Evolutionary conservation across 2,113 vertebrate genomes (phyloP).

Genomic region (Rhizomys pruinosus): DNA sequence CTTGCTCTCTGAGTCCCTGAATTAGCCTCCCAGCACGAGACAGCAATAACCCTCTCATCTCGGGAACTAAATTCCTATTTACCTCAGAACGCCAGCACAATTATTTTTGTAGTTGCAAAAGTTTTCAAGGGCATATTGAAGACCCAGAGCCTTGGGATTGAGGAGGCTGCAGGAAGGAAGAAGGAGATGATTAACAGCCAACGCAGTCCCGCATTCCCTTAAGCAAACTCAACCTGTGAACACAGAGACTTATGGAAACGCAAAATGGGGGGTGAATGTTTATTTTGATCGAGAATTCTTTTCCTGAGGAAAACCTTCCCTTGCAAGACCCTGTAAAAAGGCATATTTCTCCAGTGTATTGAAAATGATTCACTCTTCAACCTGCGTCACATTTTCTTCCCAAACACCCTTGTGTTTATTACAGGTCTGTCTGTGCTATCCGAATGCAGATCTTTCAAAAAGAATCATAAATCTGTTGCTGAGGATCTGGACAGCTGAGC

Average conservation of each 20-base stretch:
- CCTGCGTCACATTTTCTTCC: conserved; percentile 25
- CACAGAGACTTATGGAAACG: not conserved
- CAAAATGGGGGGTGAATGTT: not conserved
- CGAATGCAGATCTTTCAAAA: conserved; percentile 16
- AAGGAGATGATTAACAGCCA: conserved; percentile 6
- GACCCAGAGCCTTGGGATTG: not conserved
- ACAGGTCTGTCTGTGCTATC: not conserved
- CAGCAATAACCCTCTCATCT: not conserved
- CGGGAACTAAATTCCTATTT: conserved; percentile 50
- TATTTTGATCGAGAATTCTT: conserved; percentile 19
- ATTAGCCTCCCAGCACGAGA: not conserved
- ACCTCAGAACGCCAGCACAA: conserved; percentile 36
- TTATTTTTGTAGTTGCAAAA: conserved; percentile 12
- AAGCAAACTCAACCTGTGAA: not conserved
- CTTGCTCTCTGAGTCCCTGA: not conserved
- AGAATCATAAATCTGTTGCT: not conserved
- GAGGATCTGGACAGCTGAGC: conserved; percentile 1
- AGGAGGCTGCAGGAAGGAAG: not conserved
- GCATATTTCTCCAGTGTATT: not conserved
- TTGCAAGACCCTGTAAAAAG: not conserved
- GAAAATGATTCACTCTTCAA: conserved; percentile 21
- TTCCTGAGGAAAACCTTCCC: conserved; percentile 34
- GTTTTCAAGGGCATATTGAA: conserved; percentile 53
- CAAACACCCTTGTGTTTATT: not conserved
- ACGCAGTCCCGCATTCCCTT: not conserved